phyloP scores from a whole-genome alignment of 1,140 invertebrate species.

The Drosophila mayri region DNA sequence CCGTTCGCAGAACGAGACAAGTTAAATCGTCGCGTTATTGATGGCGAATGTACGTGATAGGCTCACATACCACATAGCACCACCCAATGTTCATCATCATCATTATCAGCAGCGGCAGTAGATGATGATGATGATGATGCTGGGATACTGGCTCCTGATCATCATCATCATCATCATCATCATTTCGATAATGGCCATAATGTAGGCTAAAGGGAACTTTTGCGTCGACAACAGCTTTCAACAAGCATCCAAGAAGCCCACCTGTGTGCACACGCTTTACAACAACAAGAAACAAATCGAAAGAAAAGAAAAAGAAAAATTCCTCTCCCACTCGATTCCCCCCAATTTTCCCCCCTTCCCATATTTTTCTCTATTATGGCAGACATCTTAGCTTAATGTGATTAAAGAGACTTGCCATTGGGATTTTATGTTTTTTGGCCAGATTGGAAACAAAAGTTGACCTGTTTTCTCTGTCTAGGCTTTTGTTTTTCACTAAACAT shows the following conservation, averaged over 20 bases:
- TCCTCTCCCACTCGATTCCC: conserved; percentile 10
- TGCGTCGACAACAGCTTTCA: conserved; percentile 73
- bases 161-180: conserved; percentile 56
- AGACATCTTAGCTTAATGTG: conserved; percentile 48
- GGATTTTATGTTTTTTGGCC: conserved; percentile 36
- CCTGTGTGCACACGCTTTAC: conserved; percentile 67
- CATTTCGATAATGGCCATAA: conserved; percentile 48
- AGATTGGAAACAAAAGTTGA: conserved; percentile 37
- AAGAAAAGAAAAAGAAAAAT: conserved; percentile 11
- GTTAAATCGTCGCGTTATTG: conserved; percentile 83
- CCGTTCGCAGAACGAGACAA: conserved; percentile 72
- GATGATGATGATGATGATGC: conserved; percentile 48
- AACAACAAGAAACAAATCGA: conserved; percentile 22
- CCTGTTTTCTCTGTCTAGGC: conserved; percentile 5
- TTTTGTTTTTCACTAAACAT: neutral
- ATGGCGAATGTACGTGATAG: conserved; percentile 83
- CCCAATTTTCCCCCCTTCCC: neutral
- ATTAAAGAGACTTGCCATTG: conserved; percentile 41
- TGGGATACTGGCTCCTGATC: conserved; percentile 29
- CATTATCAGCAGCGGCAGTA: conserved; percentile 5
- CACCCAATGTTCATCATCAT: conserved; percentile 34
- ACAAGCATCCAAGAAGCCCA: conserved; percentile 61
- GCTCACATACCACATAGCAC: conserved; percentile 61
- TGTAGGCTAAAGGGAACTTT: conserved; percentile 42
- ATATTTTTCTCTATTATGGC: conserved; percentile 11